Base-by-base conservation (phyloP, 2,888 invertebrate species). In the Aphodius granarius region DNA sequence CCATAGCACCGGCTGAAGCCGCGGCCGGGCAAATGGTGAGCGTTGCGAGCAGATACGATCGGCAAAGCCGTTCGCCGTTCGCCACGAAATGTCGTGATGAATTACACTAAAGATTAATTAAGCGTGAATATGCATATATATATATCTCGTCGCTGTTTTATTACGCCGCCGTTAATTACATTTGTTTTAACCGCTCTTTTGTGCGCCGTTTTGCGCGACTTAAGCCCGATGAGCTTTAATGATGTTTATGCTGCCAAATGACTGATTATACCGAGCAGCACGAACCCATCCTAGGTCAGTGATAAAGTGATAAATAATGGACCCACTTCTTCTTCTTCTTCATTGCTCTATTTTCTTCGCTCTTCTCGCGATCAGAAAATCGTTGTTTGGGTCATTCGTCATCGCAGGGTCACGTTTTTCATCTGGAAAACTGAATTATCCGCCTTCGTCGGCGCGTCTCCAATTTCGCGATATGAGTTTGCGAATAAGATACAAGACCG, bases 31-130 rank as follows among this genome's bases (percentile, higher is more conserved):
- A 43, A 43, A 13, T 9, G 43, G 9, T 9, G 43, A 43, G 43
- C 13, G 43, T 43, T 43, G 43, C 43, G 1, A 43, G 43, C 3
- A 43, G 43, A 43, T 43, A 43, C 9, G 43, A 43, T 43, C n/a
- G n/a, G n/a, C n/a, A n/a, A n/a, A n/a, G n/a, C n/a, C n/a, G n/a
- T n/a, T n/a, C n/a, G n/a, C n/a, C n/a, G n/a, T n/a, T n/a, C 43
- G 43, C 43, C 43, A 43, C 43, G 43, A 43, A 43, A 43, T 43
- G 43, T 43, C 43, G 68, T 68, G 68, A 68, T 68, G 68, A 22
- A 68, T 68, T 22, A 68, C 68, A 20, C n/a, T 22, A n/a, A 22
- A 68, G 68, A 68, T 68, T 68, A 68, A 68, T 68, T 68, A 68
- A 68, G 21, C 68, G 68, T 22, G 68, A 68, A 68, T 68, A 68